Conservation (phyloP, 2,113 vertebrate genomes). For the Rhynchomys soricoides region DNA sequence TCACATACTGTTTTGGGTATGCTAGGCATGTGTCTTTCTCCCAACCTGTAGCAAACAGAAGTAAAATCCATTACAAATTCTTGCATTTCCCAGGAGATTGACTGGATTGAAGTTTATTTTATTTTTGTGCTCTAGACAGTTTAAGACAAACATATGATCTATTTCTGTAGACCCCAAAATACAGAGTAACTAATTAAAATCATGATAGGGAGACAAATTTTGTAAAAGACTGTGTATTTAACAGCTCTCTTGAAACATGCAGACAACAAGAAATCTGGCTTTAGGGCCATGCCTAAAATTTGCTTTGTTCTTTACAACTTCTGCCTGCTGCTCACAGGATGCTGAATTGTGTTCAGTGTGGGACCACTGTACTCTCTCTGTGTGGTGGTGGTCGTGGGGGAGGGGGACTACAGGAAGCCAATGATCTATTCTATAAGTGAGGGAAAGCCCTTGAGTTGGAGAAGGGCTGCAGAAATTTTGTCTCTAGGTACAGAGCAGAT, state of each 20-base stretch:
- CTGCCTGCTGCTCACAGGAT: neutral
- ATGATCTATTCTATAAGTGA: neutral
- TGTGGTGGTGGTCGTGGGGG: neutral
- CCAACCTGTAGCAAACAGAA: neutral
- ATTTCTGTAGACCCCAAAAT: neutral
- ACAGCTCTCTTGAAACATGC: neutral
- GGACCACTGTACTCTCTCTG: neutral
- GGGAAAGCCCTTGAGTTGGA: neutral
- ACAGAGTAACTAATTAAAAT: neutral
- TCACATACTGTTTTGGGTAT: neutral
- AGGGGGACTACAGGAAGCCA: neutral
- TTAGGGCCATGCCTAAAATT: neutral
- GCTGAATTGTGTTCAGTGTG: neutral
- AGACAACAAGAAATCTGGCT: neutral
- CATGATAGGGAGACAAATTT: neutral
- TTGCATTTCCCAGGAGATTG: neutral
- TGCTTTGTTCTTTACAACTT: neutral
- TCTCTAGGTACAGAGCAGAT: neutral
- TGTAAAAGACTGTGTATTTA: neutral
- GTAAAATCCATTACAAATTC: neutral
- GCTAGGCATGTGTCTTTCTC: neutral
- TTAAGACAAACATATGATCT: neutral
- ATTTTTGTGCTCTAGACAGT: neutral
- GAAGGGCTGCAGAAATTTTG: neutral
- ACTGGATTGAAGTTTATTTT: slow-evolving; percentile 14